These are phyloP conservation scores for Thunnus albacares DNA, from an alignment of 2,797 vertebrate genomes.

Conservation along the genomic window DNA sequence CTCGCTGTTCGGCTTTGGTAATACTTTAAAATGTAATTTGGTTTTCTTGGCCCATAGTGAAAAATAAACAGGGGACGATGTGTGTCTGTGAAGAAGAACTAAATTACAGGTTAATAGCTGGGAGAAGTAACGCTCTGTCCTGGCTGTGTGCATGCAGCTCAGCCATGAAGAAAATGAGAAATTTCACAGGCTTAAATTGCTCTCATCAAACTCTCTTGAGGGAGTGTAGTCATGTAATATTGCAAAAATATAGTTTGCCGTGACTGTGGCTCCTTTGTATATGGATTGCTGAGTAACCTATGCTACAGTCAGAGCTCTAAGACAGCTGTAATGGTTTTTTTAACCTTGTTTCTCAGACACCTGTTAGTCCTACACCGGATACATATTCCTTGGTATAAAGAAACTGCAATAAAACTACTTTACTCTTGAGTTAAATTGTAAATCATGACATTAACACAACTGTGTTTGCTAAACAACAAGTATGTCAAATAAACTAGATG, in stretches of 20 bases:
- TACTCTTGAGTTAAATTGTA: background rate
- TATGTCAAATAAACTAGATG: background rate
- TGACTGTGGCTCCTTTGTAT: conserved; percentile 49
- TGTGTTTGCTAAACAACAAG: background rate
- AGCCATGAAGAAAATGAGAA: conserved; percentile 84
- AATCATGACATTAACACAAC: background rate
- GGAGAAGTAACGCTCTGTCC: conserved; percentile 65
- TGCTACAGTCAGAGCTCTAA: conserved; percentile 23
- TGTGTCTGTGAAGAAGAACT: conserved; percentile 61
- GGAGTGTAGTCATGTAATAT: conserved; percentile 65
- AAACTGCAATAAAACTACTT: background rate
- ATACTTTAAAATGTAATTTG: conserved; percentile 36
- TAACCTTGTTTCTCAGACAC: conserved; percentile 7
- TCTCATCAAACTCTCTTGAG: conserved; percentile 77
- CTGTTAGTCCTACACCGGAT: background rate
- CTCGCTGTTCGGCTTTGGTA: conserved; percentile 24
- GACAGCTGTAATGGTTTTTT: conserved; percentile 32
- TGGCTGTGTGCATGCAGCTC: conserved; percentile 70
- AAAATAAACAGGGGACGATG: conserved; percentile 71
- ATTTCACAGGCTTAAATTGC: conserved; percentile 82
- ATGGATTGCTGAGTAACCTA: conserved; percentile 54
- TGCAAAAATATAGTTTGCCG: conserved; percentile 65
- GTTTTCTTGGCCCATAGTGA: conserved; percentile 28
- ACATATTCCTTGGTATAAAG: background rate
- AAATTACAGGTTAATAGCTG: conserved; percentile 82